Percentiles rank a stretch among this genome's conserved stretches.
Evolutionary conservation across 2,888 invertebrate species (phyloP).

Genomic region (Labia minor): DNA sequence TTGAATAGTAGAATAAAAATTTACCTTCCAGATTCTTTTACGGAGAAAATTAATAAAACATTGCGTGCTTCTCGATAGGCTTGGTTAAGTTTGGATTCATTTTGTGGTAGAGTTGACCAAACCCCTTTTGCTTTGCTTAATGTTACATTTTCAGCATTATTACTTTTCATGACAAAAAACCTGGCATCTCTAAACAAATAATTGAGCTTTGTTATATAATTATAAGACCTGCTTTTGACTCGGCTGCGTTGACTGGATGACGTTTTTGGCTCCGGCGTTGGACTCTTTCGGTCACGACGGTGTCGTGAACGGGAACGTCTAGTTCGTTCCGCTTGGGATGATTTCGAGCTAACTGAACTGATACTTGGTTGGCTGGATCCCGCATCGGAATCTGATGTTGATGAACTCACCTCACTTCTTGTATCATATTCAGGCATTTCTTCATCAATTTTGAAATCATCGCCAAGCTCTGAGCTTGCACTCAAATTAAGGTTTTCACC

Average conservation of each 20-base stretch:
- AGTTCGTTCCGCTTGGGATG: slow-evolving; percentile 37
- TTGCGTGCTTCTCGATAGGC: slow-evolving; percentile 87
- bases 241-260: slow-evolving; percentile 30
- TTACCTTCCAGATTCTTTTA: slow-evolving; percentile 89
- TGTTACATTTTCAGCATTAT: slow-evolving; percentile 92
- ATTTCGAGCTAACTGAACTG: slow-evolving; percentile 65
- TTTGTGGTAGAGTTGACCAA: slow-evolving; percentile 96
- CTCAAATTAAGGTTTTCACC: slow-evolving; percentile 24
- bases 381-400: slow-evolving; percentile 52
- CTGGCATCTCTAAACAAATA: slow-evolving; percentile 88
- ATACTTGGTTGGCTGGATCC: slow-evolving; percentile 62
- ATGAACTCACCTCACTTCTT: slow-evolving; percentile 79
- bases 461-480: slow-evolving; percentile 32
- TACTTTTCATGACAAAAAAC: slow-evolving; percentile 95
- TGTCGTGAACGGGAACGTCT: slow-evolving; percentile 25
- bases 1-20: too few species aligned
- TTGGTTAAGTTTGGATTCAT: slow-evolving; percentile 91
- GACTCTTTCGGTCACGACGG: slow-evolving; percentile 28
- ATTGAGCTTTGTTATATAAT: slow-evolving; percentile 79
- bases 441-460: slow-evolving; percentile 67
- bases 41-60: slow-evolving; percentile 90
- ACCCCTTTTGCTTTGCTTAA: slow-evolving; percentile 91
- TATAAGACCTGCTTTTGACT: slow-evolving; percentile 54
- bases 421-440: slow-evolving; percentile 61
- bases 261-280: slow-evolving; percentile 36